Evolutionary conservation across 1,140 invertebrate species (phyloP).

Genomic region (Saccostrea glomerata): DNA sequence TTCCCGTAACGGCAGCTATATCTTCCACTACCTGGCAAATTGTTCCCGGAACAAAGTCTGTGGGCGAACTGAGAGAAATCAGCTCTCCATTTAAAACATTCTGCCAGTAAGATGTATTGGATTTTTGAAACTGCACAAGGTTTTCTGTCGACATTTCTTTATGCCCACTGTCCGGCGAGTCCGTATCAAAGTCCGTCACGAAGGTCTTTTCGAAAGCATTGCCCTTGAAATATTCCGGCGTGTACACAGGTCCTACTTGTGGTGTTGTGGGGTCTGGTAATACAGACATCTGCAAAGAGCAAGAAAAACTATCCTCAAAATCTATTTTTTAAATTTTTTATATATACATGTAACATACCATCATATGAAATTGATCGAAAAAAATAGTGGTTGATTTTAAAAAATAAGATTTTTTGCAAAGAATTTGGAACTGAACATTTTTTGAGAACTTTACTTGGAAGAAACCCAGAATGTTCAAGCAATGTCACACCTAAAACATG

Average conservation of each 20-base stretch:
- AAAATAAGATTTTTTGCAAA: too few species aligned
- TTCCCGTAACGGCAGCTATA: constrained; percentile 52
- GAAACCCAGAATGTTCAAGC: not conserved
- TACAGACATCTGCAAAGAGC: constrained; percentile 62
- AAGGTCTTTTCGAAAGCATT: constrained; percentile 64
- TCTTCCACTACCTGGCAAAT: constrained; percentile 35
- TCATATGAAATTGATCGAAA: too few species aligned
- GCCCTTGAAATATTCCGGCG: constrained; percentile 64
- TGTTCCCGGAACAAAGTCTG: constrained; percentile 7
- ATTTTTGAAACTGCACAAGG: constrained; percentile 56
- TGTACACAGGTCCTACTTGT: constrained; percentile 65
- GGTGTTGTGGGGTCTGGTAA: constrained; percentile 71
- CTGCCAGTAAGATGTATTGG: constrained; percentile 54
- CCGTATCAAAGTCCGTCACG: constrained; percentile 66
- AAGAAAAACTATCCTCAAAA: not conserved
- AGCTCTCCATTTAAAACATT: constrained; percentile 46
- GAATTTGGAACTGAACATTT: not conserved
- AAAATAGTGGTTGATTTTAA: too few species aligned
- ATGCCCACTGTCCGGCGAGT: constrained; percentile 74
- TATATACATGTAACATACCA: too few species aligned
- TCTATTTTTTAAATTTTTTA: too few species aligned
- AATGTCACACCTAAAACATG: not conserved
- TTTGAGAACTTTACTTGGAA: not conserved
- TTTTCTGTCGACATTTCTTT: constrained; percentile 75
- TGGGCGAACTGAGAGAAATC: constrained; percentile 50